These are phyloP conservation scores for Corythornis cristatus DNA, from an alignment of 2,113 vertebrate genomes.

Conservation along the genomic window DNA sequence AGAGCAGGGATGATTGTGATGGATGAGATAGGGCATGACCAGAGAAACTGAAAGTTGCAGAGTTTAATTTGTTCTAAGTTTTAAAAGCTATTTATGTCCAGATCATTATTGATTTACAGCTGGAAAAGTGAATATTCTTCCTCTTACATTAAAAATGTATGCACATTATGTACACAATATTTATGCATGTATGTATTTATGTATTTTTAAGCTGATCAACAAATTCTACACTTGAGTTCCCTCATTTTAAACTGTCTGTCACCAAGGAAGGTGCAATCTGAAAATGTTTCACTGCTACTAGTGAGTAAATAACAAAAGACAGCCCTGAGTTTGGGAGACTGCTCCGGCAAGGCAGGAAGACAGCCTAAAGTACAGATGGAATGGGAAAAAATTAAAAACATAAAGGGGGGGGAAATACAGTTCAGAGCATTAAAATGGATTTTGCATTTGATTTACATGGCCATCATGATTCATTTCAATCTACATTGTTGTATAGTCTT, in stretches of 20 bases:
- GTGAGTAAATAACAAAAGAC: not conserved
- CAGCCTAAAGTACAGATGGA: not conserved
- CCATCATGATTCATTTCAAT: not conserved
- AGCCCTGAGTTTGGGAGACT: not conserved
- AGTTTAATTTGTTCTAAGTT: not conserved
- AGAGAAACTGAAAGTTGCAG: not conserved
- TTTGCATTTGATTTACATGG: conserved; percentile 8
- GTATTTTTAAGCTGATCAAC: not conserved
- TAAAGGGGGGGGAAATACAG: not conserved
- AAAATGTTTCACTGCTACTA: not conserved
- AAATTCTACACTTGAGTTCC: not conserved
- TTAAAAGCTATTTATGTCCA: not conserved
- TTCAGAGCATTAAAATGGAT: not conserved
- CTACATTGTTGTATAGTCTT: not conserved
- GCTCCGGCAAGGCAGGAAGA: not conserved
- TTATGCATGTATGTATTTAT: not conserved
- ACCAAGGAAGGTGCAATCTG: not conserved
- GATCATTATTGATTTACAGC: not conserved
- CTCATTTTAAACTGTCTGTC: not conserved
- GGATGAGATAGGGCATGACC: not conserved
- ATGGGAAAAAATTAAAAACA: not conserved
- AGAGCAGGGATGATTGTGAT: not conserved
- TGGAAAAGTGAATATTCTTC: not conserved
- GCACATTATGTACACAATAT: not conserved
- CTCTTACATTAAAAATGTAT: not conserved